Base-by-base conservation (phyloP, 2,888 invertebrate species). In the Acanthoscelides obtectus region DNA sequence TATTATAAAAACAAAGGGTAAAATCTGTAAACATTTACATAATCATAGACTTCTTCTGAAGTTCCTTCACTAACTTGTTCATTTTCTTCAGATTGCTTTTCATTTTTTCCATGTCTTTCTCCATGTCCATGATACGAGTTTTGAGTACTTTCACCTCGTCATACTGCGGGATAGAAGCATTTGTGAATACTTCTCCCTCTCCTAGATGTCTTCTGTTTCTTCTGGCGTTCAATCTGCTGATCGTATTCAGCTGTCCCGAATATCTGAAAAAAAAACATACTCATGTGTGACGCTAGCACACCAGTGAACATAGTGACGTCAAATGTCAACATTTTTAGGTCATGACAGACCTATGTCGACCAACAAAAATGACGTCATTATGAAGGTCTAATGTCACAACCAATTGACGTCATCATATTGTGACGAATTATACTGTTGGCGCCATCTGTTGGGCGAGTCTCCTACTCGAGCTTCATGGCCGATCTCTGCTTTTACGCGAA, bases 141-240 rank as follows among this genome's bases (percentile, higher is more conserved):
- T 66, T 66, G 6, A 66, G 66, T 8, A 21, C 66, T 21, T 21
- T 19, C 1, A 66, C 8, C 22, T 66, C 66, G 22, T 66, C 22
- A 5, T 20, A 2, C 5, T 20, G 6, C 20, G 20, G 8, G 8
- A 22, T 8, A 8, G 22, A 66, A 66, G 66, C 20, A 20, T 66
- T 66, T 8, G 66, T 21, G 8, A 66, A 21, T 8, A 66, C 66
- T 66, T 66, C 66, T 20, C 22, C 66, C 17, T 69, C 64, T 22
- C 20, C 69, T 21, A 22, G 64, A 64, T 64, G 69, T 20, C 64
- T 20, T 25, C 69, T 19, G 19, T 64, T 63, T 17, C 69, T 69
- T 22, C 69, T 63, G 12, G 64, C 22, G 3, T 64, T 64, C 5
- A 67, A n/a, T 67, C 22, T 20, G 22, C 22, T 67, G 22, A 67